Evolutionary conservation across 2,888 invertebrate species (phyloP).

Genomic region (Aporophyla nigra): DNA sequence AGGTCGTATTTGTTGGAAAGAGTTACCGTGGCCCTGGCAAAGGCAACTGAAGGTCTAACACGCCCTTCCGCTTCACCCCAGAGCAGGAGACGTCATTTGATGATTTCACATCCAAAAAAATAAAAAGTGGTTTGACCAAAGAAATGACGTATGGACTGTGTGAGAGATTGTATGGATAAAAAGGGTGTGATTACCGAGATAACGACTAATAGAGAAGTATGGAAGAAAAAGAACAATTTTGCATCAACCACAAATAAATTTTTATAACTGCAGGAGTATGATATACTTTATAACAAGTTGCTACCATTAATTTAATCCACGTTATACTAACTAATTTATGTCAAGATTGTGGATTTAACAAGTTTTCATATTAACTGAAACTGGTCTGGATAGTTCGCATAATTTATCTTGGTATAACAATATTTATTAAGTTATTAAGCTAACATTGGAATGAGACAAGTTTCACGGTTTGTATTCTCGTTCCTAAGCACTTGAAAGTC

Average conservation of each 20-base stretch:
- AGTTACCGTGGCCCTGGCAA: no score
- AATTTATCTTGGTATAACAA: slow-evolving; percentile 11
- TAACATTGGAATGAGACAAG: neutral
- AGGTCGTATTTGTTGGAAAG: no score
- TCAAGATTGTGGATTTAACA: slow-evolving; percentile 14
- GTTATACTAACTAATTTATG: neutral
- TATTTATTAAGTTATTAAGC: neutral
- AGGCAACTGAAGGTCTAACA: no score
- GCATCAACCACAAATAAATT: neutral
- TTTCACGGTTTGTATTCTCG: neutral
- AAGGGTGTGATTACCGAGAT: neutral
- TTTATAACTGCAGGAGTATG: neutral
- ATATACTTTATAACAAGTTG: neutral
- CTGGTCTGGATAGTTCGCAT: neutral
- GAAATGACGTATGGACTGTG: neutral
- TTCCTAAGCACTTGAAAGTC: neutral
- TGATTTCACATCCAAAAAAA: no score
- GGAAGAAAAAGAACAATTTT: neutral
- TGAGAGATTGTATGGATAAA: neutral
- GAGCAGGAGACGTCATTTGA: no score
- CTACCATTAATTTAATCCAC: no score
- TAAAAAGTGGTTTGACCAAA: no score
- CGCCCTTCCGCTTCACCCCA: no score
- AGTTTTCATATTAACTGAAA: slow-evolving; percentile 2
- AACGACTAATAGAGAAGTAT: neutral